phyloP scores from a whole-genome alignment of 2,797 vertebrate genomes.

The Platalea minor region DNA sequence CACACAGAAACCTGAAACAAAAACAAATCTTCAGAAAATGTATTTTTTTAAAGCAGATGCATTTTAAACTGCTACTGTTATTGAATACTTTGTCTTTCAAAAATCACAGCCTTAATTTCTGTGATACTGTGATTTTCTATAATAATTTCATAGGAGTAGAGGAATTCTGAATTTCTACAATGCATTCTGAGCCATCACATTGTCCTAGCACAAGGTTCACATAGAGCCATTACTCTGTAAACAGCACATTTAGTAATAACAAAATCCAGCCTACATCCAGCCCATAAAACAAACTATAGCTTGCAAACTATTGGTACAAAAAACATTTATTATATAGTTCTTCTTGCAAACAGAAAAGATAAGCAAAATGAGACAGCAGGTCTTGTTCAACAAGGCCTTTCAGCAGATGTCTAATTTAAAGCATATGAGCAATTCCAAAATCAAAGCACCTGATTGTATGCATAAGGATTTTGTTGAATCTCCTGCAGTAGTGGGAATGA shows the following conservation, averaged over 20 bases:
- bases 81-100: background rate
- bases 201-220: background rate
- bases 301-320: background rate
- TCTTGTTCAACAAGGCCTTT: background rate
- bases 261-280: background rate
- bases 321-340: background rate
- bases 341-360: background rate
- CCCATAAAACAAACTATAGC: background rate
- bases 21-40: fast-evolving
- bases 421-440: background rate
- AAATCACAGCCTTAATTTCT: background rate
- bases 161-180: background rate
- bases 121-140: background rate
- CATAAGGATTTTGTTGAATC: background rate
- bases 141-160: background rate
- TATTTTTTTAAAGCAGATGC: background rate
- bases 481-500: background rate
- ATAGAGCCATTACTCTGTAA: background rate
- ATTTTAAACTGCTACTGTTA: background rate
- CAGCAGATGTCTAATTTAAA: background rate
- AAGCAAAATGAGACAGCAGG: background rate
- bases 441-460: background rate
- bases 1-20: background rate
- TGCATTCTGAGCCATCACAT: background rate
- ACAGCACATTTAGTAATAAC: background rate